These are phyloP conservation scores for Ammospiza caudacuta DNA, from an alignment of 2,113 vertebrate genomes.

Conservation along the genomic window DNA sequence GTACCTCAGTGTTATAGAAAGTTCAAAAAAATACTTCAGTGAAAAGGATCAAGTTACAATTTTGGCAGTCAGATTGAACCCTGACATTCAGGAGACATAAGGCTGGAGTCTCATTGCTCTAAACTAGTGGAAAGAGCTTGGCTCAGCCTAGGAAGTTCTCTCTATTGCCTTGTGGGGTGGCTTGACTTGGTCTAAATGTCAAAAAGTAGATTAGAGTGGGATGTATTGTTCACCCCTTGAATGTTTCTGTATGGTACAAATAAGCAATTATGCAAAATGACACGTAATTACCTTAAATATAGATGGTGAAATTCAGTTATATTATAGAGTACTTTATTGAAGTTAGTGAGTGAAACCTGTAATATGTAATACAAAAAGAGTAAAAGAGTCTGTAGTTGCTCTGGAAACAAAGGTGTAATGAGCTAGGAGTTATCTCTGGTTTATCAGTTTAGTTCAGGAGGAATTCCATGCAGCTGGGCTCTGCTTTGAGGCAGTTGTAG, in stretches of 20 bases:
- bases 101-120: not conserved
- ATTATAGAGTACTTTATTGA: not conserved
- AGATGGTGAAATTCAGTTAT: not conserved
- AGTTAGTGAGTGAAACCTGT: not conserved
- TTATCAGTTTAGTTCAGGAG: not conserved
- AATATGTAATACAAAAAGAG: not conserved
- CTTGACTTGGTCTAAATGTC: not conserved
- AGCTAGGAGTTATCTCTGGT: not conserved
- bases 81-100: not conserved
- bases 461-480: not conserved
- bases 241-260: not conserved
- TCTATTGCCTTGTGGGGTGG: accelerated
- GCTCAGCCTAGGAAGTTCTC: not conserved
- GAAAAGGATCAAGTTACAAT: not conserved
- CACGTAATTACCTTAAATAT: not conserved
- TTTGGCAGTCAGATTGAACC: not conserved
- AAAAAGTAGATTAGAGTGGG: not conserved
- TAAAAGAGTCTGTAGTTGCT: not conserved
- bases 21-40: not conserved
- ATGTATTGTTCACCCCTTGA: not conserved
- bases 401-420: not conserved
- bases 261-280: not conserved
- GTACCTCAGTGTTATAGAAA: not conserved
- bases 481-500: not conserved
- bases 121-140: not conserved